These are phyloP conservation scores for Masnerella sp. DNA, from an alignment of 2,888 invertebrate genomes.

Conservation along the genomic window DNA sequence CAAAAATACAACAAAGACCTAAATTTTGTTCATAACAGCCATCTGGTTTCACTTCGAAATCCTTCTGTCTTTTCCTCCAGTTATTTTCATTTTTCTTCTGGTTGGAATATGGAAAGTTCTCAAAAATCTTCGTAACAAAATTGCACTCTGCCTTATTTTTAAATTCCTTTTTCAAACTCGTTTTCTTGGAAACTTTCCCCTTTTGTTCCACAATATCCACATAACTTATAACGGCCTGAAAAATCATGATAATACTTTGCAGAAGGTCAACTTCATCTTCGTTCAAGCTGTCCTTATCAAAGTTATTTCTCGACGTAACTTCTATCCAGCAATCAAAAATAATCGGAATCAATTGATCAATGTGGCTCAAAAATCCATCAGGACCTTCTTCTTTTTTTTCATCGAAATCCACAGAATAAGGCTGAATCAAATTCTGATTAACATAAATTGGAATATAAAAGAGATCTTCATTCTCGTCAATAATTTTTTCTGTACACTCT, in stretches of 20 bases:
- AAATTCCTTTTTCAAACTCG: constrained; percentile 77
- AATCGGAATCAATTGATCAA: constrained; percentile 85
- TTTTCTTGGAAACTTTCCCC: constrained; percentile 42
- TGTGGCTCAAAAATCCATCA: constrained; percentile 81
- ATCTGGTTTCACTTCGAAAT: constrained; percentile 75
- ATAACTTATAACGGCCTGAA: constrained; percentile 81
- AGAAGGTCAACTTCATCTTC: constrained; percentile 83
- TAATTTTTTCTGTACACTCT: constrained; percentile 23
- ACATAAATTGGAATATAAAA: constrained; percentile 63
- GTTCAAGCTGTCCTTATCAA: constrained; percentile 79
- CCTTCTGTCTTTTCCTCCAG: constrained; percentile 71
- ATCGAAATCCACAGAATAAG: constrained; percentile 65
- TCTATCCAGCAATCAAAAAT: constrained; percentile 92
- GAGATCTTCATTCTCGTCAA: constrained; percentile 49
- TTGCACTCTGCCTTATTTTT: constrained; percentile 79
- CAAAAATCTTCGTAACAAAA: constrained; percentile 81
- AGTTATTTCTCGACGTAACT: constrained; percentile 80
- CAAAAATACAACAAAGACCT: constrained; percentile 77
- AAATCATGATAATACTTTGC: constrained; percentile 82
- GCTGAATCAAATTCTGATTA: constrained; percentile 55
- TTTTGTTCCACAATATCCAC: constrained; percentile 70
- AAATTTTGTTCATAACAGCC: constrained; percentile 80
- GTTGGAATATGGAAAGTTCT: constrained; percentile 80
- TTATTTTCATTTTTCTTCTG: constrained; percentile 62
- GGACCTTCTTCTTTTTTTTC: constrained; percentile 72